Base-by-base conservation (phyloP, 2,888 invertebrate genomes). In the Octonoba sinensis region DNA sequence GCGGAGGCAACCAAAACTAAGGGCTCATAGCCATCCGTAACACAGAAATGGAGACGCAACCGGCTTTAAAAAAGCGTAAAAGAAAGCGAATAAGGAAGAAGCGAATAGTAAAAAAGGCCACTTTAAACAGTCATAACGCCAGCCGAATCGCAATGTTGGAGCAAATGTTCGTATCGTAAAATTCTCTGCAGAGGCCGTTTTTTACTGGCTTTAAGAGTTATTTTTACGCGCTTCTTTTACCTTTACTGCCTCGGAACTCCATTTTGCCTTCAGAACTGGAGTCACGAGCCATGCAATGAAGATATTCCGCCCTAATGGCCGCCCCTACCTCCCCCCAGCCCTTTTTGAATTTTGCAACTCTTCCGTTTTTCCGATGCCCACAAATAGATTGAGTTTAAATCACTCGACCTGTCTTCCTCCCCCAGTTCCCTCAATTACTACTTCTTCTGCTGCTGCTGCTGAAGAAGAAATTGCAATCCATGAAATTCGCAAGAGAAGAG, bases 41-140 rank as follows among this genome's bases (percentile, higher is more conserved):
- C 44, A n/a, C 46, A 47, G 47, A 67, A 36, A 54, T 56, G 27
- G 24, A 57, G 16, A 70, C n/a, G 15, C 59, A 71, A 62, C 27
- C 24, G 44, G 56, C 64, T 36, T 64, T 73, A 64, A 73, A 67
- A 71, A n/a, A 66, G 22, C 66, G 57, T 20, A 74, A 73, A 46
- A 64, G 46, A 73, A 74, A 73, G 44, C 62, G 44, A 73, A 71
- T 22, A 24, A 20, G 18, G 36, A 71, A 22, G 49, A 62, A 59
- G 62, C 60, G 49, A 72, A 67, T 60, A 67, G 60, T 20, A 67
- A 75, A 75, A 75, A 59, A 60, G 24, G 56, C 67, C 75, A 75
- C 75, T 75, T 75, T 75, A 75, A 75, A 67, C 75, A 75, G 75
- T 75, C 75, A 75, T 75, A 75, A 75, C 75, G 75, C 67, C 22